phyloP scores from a whole-genome alignment of 2,797 vertebrate species.

The Darevskia mixta region DNA sequence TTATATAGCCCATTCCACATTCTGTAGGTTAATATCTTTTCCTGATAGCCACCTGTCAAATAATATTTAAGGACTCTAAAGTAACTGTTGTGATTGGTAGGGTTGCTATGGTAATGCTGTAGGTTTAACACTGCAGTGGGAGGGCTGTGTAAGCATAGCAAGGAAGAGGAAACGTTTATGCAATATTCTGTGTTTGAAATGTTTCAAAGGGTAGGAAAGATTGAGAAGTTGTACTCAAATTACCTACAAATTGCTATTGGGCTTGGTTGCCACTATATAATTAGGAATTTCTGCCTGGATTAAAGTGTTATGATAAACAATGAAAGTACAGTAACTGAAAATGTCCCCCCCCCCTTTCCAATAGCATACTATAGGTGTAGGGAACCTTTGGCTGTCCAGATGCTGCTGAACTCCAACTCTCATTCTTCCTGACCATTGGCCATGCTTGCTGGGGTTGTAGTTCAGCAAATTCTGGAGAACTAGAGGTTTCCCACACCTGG shows the following conservation, averaged over 20 bases:
- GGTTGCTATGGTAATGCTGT: slow-evolving; percentile 28
- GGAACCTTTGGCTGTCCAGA: too few species aligned
- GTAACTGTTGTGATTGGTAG: neutral
- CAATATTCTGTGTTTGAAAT: neutral
- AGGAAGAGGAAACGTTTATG: neutral
- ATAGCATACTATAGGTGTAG: neutral
- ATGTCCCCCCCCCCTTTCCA: neutral
- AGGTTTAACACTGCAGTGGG: neutral
- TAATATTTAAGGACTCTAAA: neutral
- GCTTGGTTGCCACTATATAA: neutral
- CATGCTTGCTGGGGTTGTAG: too few species aligned
- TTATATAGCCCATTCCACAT: neutral
- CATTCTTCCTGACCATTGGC: too few species aligned
- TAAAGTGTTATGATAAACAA: neutral
- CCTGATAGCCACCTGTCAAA: slow-evolving; percentile 15
- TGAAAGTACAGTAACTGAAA: neutral
- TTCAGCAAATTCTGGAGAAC: too few species aligned
- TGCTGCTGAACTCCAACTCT: too few species aligned
- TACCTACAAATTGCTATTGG: neutral
- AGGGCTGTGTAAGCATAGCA: neutral
- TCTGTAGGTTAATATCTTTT: slow-evolving; percentile 2
- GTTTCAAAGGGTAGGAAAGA: slow-evolving; percentile 11
- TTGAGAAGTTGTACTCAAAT: neutral
- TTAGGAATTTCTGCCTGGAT: neutral
- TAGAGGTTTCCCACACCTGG: too few species aligned